A percentile compares a stretch with the other conserved stretches of the same genome.
These are phyloP conservation scores for Paelopatides confundens DNA, from an alignment of 53 echinoderm and acorn worm species.

Conservation along the genomic window DNA sequence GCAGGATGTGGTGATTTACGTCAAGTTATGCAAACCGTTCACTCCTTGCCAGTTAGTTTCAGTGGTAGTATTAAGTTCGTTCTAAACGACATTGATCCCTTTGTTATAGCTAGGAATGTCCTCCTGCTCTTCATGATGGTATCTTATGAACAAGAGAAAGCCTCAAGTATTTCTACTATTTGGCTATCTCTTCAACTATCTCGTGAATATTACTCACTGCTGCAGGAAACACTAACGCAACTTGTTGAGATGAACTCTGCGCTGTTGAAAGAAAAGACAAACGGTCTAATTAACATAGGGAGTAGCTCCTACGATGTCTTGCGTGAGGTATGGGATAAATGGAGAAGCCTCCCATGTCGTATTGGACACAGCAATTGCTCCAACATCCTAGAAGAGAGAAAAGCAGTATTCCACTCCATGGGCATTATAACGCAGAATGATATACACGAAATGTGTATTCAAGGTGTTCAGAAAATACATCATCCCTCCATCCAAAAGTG, in stretches of 20 bases:
- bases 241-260: not conserved
- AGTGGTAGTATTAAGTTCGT: not conserved
- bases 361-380: not conserved
- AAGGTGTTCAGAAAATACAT: not conserved
- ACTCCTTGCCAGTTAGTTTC: not conserved
- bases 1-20: slow-evolving; percentile 37
- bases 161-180: not conserved
- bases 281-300: not conserved
- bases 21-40: slow-evolving; percentile 25
- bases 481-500: slow-evolving; percentile 5
- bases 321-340: slow-evolving; percentile 16
- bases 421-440: not conserved
- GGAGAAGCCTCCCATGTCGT: not conserved
- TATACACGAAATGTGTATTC: no score
- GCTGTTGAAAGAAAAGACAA: not conserved
- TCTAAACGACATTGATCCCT: slow-evolving; percentile 20
- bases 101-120: slow-evolving; percentile 29
- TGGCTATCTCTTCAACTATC: slow-evolving; percentile 20
- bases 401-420: not conserved
- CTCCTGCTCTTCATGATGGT: slow-evolving; percentile 5
- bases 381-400: not conserved
- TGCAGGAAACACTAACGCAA: not conserved
- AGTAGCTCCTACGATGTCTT: not conserved
- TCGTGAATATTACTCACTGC: not conserved
- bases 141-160: not conserved